These are phyloP conservation scores for Harpalus rubripes DNA, from an alignment of 2,888 invertebrate genomes.

Conservation along the genomic window DNA sequence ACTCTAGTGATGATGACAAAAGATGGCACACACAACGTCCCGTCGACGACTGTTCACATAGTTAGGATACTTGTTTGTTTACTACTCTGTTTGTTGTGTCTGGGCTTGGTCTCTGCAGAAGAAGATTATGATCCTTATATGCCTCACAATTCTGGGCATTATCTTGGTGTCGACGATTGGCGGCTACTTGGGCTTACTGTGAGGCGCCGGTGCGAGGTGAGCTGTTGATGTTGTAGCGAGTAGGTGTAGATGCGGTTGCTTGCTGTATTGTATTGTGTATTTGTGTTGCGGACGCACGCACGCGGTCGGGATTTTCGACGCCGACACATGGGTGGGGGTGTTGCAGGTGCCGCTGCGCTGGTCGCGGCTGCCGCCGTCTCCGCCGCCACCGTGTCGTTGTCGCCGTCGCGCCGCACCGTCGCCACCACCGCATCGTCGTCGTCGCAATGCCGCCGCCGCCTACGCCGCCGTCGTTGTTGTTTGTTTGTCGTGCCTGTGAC, in stretches of 20 bases:
- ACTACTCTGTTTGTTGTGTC: slow-evolving; percentile 59
- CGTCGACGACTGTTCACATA: slow-evolving; percentile 43
- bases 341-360: slow-evolving; percentile 65
- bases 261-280: neutral
- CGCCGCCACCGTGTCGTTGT: slow-evolving; percentile 51
- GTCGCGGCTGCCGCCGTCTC: slow-evolving; percentile 60
- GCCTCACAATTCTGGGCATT: slow-evolving; percentile 90
- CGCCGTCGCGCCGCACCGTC: slow-evolving; percentile 30
- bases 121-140: slow-evolving; percentile 95
- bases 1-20: slow-evolving; percentile 57
- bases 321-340: slow-evolving; percentile 50
- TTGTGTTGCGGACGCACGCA: neutral
- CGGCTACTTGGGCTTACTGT: slow-evolving; percentile 82
- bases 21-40: slow-evolving; percentile 58
- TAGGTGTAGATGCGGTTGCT: slow-evolving; percentile 34
- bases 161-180: slow-evolving; percentile 87
- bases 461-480: slow-evolving; percentile 58
- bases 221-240: slow-evolving; percentile 57
- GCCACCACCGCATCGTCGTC: slow-evolving; percentile 38
- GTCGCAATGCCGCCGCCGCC: slow-evolving; percentile 23
- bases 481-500: slow-evolving; percentile 51
- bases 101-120: slow-evolving; percentile 82
- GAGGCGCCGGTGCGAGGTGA: slow-evolving; percentile 72
- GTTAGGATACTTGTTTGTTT: slow-evolving; percentile 53
- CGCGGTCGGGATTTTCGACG: slow-evolving; percentile 31